Conservation (phyloP, 2,797 vertebrate genomes). For the Chaetodon trifasciatus region DNA sequence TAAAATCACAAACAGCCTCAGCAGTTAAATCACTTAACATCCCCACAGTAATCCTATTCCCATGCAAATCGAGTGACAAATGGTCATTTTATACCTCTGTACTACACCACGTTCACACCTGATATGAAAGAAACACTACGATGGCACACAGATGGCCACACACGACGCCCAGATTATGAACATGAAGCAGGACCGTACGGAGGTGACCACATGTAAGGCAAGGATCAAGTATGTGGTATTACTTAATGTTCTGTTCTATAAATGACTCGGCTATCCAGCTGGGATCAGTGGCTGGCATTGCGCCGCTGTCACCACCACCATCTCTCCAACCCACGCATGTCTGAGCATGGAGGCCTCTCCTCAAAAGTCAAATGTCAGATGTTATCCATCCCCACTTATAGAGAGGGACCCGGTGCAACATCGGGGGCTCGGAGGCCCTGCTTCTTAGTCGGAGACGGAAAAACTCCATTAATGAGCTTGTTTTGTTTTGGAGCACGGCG, state of each 20-base stretch:
- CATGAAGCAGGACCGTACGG: conserved; percentile 41
- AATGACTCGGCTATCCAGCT: conserved; percentile 80
- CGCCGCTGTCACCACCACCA: conserved; percentile 67
- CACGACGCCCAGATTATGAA: not conserved
- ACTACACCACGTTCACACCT: not conserved
- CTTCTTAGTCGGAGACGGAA: conserved; percentile 58
- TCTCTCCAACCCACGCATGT: conserved; percentile 63
- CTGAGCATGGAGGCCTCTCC: conserved; percentile 70
- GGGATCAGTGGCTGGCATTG: conserved; percentile 78
- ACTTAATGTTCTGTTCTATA: conserved; percentile 84
- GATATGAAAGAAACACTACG: not conserved
- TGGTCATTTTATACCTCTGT: not conserved
- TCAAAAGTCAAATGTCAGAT: conserved; percentile 87
- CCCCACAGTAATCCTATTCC: conserved; percentile 13
- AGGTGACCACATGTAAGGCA: conserved; percentile 65
- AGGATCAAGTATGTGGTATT: conserved; percentile 70
- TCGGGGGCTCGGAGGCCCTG: conserved; percentile 59
- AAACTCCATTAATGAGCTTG: conserved; percentile 69
- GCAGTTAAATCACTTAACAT: conserved; percentile 34
- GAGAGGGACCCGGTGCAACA: conserved; percentile 63
- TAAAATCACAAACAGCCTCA: conserved; percentile 26
- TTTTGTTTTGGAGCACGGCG: conserved; percentile 40
- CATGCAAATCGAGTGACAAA: conserved; percentile 37
- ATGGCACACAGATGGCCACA: conserved; percentile 1
- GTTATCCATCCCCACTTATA: conserved; percentile 73